Base-by-base conservation (phyloP, 2,888 invertebrate genomes). In the Bellardia pandia region DNA sequence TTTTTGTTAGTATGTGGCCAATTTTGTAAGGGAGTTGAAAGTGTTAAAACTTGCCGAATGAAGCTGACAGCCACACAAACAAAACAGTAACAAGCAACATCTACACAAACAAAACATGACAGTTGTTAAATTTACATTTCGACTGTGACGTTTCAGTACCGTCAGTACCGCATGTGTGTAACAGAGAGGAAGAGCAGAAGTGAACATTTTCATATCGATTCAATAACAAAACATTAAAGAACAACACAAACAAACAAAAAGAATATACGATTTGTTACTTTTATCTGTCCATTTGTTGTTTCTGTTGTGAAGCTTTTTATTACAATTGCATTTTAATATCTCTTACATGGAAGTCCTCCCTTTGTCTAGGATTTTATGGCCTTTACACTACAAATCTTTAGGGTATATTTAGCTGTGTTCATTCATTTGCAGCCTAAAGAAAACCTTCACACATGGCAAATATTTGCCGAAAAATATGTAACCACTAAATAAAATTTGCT, bases 71-170 rank as follows among this genome's bases (percentile, higher is more conserved):
- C 58, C 37, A 40, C 42, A 13, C 81, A 68, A 69, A 14, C 58
- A 64, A 8, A 37, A 16, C n/a, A 51, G 56, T 30, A 81, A 64
- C 16, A 56, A 66, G 1, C 23, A 23, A 23, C 23, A 23, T 23
- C 23, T 45, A 68, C 48, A 74, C 56, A 82, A 75, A 68, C 56
- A 69, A 42, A 81, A 85, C 81, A 85, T 85, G 85, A 81, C 85
- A 81, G 74, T 58, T 75, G 80, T 84, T 76, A 69, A 86, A 83
- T 86, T 83, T 83, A 78, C 82, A 79, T 78, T 83, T 83, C 33
- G 69, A 23, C 13, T 74, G 64, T 37, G 23, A 33, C 16, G 56
- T 16, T 16, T 23, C 1, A 30, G 30, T 14, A n/a, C 5, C 14
- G 37, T n/a, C n/a, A 4, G 51, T 4, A 51, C 23, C 23, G 23